Evolutionary conservation across 2,113 vertebrate species (phyloP).

Genomic region (Rhinolophus sinicus): DNA sequence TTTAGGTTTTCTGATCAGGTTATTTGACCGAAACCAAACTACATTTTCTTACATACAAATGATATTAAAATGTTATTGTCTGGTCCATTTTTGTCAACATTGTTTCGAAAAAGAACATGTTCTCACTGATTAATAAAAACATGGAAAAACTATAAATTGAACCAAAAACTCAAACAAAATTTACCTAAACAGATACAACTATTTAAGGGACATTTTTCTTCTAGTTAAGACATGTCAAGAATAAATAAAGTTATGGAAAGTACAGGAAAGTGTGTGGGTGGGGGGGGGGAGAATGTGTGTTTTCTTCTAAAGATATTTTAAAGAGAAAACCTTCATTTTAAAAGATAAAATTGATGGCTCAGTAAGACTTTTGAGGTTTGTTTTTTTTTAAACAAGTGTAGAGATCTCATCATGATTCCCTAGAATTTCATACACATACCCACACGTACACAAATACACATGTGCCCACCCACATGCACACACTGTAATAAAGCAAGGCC

Average conservation of each 20-base stretch:
- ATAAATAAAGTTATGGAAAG: neutral
- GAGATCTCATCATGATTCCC: neutral
- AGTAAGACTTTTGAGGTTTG: neutral
- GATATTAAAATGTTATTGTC: neutral
- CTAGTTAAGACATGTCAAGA: neutral
- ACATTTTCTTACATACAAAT: neutral
- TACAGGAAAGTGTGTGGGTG: neutral
- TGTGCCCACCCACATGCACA: too few relatives aligned
- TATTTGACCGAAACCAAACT: neutral
- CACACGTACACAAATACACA: neutral
- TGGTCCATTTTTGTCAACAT: neutral
- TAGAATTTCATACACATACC: neutral
- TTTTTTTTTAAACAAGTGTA: neutral
- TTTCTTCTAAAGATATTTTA: neutral
- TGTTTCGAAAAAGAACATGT: neutral
- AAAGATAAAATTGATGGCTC: neutral
- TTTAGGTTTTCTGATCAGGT: neutral
- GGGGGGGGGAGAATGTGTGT: neutral
- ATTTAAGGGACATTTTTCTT: neutral
- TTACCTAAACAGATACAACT: neutral
- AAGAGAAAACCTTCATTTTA: neutral
- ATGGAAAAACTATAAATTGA: neutral
- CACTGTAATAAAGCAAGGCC: constrained; percentile 68
- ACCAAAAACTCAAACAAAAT: neutral
- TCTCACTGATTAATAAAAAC: neutral